These are phyloP conservation scores for Channallabes apus DNA, from an alignment of 2,797 vertebrate genomes.

Conservation along the genomic window DNA sequence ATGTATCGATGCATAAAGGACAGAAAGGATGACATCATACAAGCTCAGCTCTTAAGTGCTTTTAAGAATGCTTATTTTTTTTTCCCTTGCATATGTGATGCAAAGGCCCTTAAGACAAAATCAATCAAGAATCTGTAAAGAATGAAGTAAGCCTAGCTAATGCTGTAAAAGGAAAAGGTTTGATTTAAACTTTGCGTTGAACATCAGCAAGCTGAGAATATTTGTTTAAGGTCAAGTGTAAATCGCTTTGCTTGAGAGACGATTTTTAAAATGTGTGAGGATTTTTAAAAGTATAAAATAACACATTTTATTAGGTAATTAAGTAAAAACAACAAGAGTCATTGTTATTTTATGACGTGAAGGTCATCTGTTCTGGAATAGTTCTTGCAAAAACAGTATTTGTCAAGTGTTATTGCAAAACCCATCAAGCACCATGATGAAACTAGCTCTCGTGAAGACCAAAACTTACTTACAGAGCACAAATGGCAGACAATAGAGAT, in stretches of 20 bases:
- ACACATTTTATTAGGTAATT: no score
- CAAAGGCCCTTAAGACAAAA: constrained; percentile 7
- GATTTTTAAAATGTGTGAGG: background rate
- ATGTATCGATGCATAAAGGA: background rate
- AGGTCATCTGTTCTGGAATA: no score
- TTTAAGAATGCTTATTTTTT: background rate
- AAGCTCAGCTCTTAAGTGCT: background rate
- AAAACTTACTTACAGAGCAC: no score
- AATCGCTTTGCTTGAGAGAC: constrained; percentile 24
- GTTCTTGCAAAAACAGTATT: no score
- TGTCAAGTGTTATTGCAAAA: no score
- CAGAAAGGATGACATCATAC: background rate
- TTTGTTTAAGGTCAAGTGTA: constrained; percentile 28
- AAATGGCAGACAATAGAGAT: no score
- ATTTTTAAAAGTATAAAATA: no score
- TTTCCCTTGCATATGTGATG: background rate
- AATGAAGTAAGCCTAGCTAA: background rate
- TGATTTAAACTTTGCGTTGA: constrained; percentile 26
- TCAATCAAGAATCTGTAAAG: constrained; percentile 20
- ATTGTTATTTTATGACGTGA: no score
- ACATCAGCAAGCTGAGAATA: constrained; percentile 9
- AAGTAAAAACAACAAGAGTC: no score
- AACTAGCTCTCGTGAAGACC: no score
- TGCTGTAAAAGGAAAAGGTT: constrained; percentile 7
- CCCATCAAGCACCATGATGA: no score